A percentile compares a stretch with the other conserved stretches of the same genome.
phyloP scores from a whole-genome alignment of 2,888 invertebrate species.

The Cerastis leucographa region DNA sequence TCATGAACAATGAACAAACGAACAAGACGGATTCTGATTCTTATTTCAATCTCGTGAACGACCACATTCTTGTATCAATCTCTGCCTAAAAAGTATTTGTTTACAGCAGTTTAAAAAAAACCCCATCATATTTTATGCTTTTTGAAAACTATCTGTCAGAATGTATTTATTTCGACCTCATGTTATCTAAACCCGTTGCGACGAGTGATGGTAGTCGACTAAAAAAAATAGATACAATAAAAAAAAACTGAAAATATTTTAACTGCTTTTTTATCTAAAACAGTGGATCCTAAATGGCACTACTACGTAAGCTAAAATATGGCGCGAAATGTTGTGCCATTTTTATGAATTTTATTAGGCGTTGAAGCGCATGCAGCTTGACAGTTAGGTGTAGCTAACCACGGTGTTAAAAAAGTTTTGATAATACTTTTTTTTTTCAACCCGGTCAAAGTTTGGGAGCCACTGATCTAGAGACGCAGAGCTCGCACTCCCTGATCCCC shows the following conservation, averaged over 20 bases:
- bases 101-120: neutral
- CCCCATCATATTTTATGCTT: neutral
- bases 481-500: neutral
- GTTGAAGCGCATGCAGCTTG: neutral
- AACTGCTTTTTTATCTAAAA: conserved; percentile 14
- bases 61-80: neutral
- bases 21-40: neutral
- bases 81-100: neutral
- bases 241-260: conserved; percentile 18
- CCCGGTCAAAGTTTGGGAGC: neutral
- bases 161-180: conserved; percentile 3
- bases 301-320: conserved; percentile 24
- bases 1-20: conserved; percentile 23
- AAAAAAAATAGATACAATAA: neutral
- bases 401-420: neutral
- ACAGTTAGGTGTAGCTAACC: neutral
- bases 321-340: conserved; percentile 12
- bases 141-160: neutral
- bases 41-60: conserved; percentile 19
- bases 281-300: conserved; percentile 5
- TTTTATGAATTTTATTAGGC: conserved; percentile 30
- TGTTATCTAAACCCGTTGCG: conserved; percentile 7
- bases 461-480: neutral
- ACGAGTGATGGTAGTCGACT: conserved; percentile 1
- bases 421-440: neutral